Evolutionary conservation across 2,797 vertebrate genomes (phyloP).

Genomic region (Chromis chromis): DNA sequence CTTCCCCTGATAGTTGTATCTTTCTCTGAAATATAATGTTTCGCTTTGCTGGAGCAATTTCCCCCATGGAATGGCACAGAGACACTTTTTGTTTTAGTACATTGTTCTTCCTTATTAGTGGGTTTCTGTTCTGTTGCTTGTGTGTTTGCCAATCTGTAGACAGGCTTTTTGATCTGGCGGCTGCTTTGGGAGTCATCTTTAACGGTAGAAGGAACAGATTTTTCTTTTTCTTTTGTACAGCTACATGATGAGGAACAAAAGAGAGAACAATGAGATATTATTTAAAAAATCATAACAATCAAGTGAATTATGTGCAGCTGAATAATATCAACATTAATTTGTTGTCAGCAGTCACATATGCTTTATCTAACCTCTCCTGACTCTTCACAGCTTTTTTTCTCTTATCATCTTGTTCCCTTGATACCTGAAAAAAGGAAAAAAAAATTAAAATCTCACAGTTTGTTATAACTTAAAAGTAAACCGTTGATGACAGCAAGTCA

Average conservation of each 20-base stretch:
- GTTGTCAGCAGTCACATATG: not conserved
- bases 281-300: not conserved
- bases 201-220: not conserved
- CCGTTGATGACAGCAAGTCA: no score
- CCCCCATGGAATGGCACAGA: not conserved
- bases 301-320: not conserved
- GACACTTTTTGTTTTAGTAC: conserved; percentile 16
- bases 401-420: conserved; percentile 28
- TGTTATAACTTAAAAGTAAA: no score
- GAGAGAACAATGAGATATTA: conserved; percentile 10
- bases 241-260: conserved; percentile 54
- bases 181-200: conserved; percentile 41
- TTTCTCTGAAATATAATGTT: conserved; percentile 23
- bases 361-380: conserved; percentile 49
- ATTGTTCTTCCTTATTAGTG: conserved; percentile 29
- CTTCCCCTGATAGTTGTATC: conserved; percentile 3
- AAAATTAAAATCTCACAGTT: not conserved
- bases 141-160: conserved; percentile 51
- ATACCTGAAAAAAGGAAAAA: conserved; percentile 39
- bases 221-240: conserved; percentile 15
- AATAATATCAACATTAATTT: not conserved
- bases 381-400: conserved; percentile 9
- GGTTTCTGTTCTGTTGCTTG: conserved; percentile 34
- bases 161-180: conserved; percentile 63
- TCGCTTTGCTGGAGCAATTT: conserved; percentile 29